These are phyloP conservation scores for Passerina amoena DNA, from an alignment of 2,113 vertebrate genomes.

Conservation along the genomic window DNA sequence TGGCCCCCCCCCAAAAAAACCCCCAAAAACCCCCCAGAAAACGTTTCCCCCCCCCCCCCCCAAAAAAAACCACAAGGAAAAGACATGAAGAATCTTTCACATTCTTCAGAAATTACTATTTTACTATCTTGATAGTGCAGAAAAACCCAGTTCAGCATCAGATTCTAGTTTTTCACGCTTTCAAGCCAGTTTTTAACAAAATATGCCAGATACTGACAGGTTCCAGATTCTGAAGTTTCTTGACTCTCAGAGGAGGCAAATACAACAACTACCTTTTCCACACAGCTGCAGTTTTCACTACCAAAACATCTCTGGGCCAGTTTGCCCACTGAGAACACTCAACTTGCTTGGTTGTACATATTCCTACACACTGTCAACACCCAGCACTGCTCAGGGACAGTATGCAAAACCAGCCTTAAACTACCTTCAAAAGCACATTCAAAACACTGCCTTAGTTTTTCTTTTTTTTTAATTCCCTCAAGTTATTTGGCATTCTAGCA, in stretches of 20 bases:
- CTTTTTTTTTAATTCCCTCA: rapidly evolving
- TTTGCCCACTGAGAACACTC: neutral
- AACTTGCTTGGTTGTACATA: neutral
- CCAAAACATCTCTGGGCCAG: neutral
- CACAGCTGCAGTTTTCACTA: neutral
- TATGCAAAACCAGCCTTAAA: neutral
- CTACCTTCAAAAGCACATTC: rapidly evolving
- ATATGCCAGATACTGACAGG: neutral
- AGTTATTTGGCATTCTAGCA: neutral
- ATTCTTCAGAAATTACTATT: neutral
- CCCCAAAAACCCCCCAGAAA: no score
- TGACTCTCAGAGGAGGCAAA: neutral
- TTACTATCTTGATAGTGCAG: neutral
- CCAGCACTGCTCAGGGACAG: neutral
- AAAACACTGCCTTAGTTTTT: neutral
- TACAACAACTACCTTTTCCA: neutral
- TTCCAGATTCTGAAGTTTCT: neutral
- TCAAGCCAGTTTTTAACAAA: neutral
- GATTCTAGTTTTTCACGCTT: neutral
- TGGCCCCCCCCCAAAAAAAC: neutral
- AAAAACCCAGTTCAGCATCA: neutral
- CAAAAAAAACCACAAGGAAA: neutral
- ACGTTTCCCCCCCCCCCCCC: no score
- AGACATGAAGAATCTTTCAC: neutral
- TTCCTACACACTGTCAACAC: neutral